Evolutionary conservation across 1,140 invertebrate genomes (phyloP).

Genomic region (Contarinia nasturtii): DNA sequence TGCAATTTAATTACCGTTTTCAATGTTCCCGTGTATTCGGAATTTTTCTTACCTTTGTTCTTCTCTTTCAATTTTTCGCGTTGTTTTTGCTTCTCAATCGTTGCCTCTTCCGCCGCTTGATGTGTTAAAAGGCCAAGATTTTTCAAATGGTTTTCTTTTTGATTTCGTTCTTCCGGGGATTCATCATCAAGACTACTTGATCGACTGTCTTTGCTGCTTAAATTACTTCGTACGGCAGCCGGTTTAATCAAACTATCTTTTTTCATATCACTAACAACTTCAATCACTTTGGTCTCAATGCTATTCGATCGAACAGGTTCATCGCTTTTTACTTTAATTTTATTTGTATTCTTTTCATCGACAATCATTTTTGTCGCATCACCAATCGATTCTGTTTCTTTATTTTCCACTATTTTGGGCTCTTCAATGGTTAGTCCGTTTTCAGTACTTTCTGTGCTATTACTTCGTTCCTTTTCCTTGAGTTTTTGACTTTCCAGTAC

Average conservation of each 20-base stretch:
- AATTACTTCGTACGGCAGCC: neutral
- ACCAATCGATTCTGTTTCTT: too few species aligned
- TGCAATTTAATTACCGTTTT: slow-evolving; percentile 62
- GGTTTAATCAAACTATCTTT: too few species aligned
- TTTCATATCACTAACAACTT: too few species aligned
- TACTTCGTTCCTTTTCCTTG: neutral
- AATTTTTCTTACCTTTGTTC: slow-evolving; percentile 19
- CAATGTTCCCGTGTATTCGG: slow-evolving; percentile 45
- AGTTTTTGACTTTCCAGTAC: neutral
- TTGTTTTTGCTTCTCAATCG: slow-evolving; percentile 30
- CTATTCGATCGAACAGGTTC: too few species aligned
- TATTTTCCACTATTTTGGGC: too few species aligned
- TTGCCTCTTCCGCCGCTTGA: slow-evolving; percentile 34
- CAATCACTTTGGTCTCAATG: too few species aligned
- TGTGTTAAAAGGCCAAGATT: slow-evolving; percentile 41
- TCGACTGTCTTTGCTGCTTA: neutral
- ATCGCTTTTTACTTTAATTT: neutral
- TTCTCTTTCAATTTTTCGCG: slow-evolving; percentile 22
- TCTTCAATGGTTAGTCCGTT: neutral
- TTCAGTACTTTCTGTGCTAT: neutral
- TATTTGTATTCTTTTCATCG: neutral
- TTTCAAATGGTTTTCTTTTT: slow-evolving; percentile 37
- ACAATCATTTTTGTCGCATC: neutral
- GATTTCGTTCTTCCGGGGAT: slow-evolving; percentile 32
- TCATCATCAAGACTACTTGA: slow-evolving; percentile 13